Evolutionary conservation across 2,113 vertebrate species (phyloP).

Genomic region (Lutjanus erythropterus): DNA sequence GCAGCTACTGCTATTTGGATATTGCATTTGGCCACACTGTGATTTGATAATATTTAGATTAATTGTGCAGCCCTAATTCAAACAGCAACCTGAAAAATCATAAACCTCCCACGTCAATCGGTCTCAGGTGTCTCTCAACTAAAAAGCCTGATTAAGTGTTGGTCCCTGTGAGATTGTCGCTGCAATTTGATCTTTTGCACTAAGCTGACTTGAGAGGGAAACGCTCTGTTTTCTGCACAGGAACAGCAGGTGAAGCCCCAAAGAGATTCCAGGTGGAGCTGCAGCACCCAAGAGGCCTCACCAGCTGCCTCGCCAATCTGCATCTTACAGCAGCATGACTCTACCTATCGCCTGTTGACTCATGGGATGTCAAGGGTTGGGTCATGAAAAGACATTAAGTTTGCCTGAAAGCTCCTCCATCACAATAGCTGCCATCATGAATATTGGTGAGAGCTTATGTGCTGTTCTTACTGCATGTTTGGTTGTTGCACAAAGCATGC

Average conservation of each 20-base stretch:
- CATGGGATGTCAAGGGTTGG: not conserved
- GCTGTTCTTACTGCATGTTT: constrained; percentile 3
- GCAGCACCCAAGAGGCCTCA: constrained; percentile 18
- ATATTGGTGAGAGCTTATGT: constrained; percentile 10
- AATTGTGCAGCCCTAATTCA: too few relatives aligned
- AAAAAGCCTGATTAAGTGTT: constrained; percentile 33
- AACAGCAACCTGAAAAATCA: constrained; percentile 1
- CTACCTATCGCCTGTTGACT: constrained; percentile 27
- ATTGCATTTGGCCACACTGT: too few relatives aligned
- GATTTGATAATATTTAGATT: too few relatives aligned
- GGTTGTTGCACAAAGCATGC: not conserved
- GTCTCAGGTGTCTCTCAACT: constrained; percentile 25
- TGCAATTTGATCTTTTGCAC: constrained; percentile 45
- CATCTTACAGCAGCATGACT: constrained; percentile 11
- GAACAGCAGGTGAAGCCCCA: constrained; percentile 50
- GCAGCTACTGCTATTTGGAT: too few relatives aligned
- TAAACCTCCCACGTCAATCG: not conserved
- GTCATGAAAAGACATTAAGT: constrained; percentile 26
- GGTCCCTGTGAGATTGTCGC: constrained; percentile 29
- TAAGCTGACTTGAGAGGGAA: constrained; percentile 32
- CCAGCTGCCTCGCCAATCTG: constrained; percentile 57
- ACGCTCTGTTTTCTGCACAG: constrained; percentile 6
- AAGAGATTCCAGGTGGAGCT: constrained; percentile 54
- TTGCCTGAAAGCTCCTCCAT: constrained; percentile 9
- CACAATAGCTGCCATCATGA: constrained; percentile 16